Evolutionary conservation across 2,888 invertebrate species (phyloP).

Genomic region (Apoda limacodes): DNA sequence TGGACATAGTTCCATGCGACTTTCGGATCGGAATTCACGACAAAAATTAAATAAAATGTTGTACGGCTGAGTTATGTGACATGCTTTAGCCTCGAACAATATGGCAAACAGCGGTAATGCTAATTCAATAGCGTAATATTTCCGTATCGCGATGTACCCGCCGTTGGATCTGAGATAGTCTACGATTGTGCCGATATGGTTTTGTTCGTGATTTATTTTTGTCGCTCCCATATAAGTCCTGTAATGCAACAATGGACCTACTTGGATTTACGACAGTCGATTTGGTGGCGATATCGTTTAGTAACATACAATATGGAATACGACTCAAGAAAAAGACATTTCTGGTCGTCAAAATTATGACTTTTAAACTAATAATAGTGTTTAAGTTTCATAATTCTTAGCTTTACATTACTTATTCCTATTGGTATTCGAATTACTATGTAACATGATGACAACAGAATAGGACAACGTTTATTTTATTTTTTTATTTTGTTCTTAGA

Average conservation of each 20-base stretch:
- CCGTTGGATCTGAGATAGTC: slow-evolving; percentile 54
- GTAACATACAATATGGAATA: slow-evolving; percentile 30
- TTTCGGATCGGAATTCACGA: slow-evolving; percentile 33
- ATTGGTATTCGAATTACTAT: no score
- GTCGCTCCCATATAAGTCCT: slow-evolving; percentile 62
- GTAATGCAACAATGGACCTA: slow-evolving; percentile 57
- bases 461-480: no score
- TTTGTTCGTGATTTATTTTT: slow-evolving; percentile 65
- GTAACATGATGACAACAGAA: no score
- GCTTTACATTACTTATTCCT: no score
- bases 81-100: slow-evolving; percentile 36
- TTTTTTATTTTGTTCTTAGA: no score
- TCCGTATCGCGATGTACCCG: slow-evolving; percentile 47
- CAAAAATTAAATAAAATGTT: slow-evolving; percentile 53
- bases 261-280: slow-evolving; percentile 62
- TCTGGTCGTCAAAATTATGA: no score
- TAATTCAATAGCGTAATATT: slow-evolving; percentile 66
- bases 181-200: slow-evolving; percentile 63
- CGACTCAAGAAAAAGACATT: no score
- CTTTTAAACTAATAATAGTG: no score
- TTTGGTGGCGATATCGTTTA: slow-evolving; percentile 63
- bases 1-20: slow-evolving; percentile 25
- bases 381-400: no score
- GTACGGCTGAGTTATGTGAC: slow-evolving; percentile 40
- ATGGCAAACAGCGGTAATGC: slow-evolving; percentile 59